Evolutionary conservation across 1,140 invertebrate genomes (phyloP).

Genomic region (Anagrus nilaparvatae): DNA sequence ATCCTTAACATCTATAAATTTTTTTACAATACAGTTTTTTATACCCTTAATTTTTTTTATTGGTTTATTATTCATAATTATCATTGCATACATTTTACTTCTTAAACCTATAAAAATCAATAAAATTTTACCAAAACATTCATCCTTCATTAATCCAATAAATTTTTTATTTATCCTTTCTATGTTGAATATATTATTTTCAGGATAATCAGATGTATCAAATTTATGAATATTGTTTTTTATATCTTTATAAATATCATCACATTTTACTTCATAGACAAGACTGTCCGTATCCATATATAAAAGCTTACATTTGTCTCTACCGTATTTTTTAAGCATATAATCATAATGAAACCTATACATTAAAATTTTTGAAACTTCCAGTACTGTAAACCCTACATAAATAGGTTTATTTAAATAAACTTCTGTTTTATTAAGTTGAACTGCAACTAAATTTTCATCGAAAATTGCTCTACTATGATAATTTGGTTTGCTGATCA

Average conservation of each 20-base stretch:
- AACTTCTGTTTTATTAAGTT: conserved; percentile 17
- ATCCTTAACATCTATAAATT: conserved; percentile 6
- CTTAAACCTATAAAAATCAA: too few species aligned
- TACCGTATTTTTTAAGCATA: conserved; percentile 17
- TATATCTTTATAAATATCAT: conserved; percentile 16
- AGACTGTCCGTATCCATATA: conserved; percentile 25
- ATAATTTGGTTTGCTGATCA: conserved; percentile 27
- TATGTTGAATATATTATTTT: too few species aligned
- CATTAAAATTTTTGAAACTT: conserved; percentile 20
- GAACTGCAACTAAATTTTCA: conserved; percentile 17
- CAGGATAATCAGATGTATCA: conserved; percentile 19
- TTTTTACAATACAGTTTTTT: conserved; percentile 9
- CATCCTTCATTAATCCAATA: conserved; percentile 38
- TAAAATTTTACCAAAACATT: conserved; percentile 21
- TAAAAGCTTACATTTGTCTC: conserved; percentile 19
- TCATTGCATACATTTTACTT: conserved; percentile 36
- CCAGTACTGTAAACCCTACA: conserved; percentile 18
- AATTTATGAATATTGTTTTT: conserved; percentile 8
- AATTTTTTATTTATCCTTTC: too few species aligned
- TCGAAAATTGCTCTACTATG: conserved; percentile 22
- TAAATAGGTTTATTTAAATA: conserved; percentile 23
- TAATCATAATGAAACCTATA: conserved; percentile 27
- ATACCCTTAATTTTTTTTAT: conserved; percentile 17
- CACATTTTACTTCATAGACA: conserved; percentile 11
- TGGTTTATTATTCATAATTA: conserved; percentile 14